These are phyloP conservation scores for Malurus leucopterus DNA, from an alignment of 2,797 vertebrate species.

Conservation along the genomic window DNA sequence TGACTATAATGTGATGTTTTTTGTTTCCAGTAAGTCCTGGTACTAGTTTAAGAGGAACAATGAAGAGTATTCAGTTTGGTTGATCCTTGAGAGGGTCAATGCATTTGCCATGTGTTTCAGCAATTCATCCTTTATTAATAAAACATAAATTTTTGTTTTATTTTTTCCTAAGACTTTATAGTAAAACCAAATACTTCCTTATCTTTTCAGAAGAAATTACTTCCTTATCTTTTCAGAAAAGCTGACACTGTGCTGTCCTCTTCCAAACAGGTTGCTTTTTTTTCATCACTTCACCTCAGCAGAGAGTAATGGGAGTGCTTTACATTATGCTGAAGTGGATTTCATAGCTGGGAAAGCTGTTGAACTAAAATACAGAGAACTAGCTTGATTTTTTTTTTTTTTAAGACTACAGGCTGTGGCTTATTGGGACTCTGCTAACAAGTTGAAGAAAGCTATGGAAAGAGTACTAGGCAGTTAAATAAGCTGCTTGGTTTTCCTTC, in stretches of 20 bases:
- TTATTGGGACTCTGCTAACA: not conserved
- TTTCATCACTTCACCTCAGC: not conserved
- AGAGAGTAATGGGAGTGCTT: not conserved
- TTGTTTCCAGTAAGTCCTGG: not conserved
- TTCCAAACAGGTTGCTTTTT: not conserved
- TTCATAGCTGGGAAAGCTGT: not conserved
- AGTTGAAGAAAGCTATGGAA: not conserved
- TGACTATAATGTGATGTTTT: not conserved
- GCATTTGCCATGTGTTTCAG: not conserved
- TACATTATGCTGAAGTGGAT: not conserved
- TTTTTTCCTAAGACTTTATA: not conserved
- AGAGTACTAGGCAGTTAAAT: not conserved
- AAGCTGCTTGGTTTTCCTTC: not conserved
- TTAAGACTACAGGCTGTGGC: not conserved
- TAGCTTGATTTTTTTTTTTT: not conserved
- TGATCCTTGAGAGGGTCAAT: not conserved
- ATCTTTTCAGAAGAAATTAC: not conserved
- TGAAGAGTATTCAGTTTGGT: not conserved
- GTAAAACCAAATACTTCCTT: not conserved
- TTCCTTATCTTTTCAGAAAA: not conserved
- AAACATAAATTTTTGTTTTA: not conserved
- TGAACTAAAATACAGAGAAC: not conserved
- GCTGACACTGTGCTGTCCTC: not conserved
- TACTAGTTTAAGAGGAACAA: not conserved
- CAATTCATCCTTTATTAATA: not conserved